phyloP scores from a whole-genome alignment of 2,113 vertebrate genomes.

The Condylura cristata region DNA sequence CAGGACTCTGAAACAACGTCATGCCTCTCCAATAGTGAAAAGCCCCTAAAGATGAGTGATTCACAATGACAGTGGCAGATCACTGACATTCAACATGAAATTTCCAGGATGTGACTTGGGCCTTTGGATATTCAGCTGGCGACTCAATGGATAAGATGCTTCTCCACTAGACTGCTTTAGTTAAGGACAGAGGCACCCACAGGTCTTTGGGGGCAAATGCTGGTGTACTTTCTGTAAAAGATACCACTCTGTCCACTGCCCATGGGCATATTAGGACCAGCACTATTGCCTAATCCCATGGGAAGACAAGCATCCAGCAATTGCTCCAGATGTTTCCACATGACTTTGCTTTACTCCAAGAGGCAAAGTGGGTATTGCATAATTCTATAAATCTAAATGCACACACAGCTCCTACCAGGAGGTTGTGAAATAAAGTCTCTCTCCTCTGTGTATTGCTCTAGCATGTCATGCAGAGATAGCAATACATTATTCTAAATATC shows the following conservation, averaged over 20 bases:
- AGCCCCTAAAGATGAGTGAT: neutral
- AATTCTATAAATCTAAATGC: constrained; percentile 29
- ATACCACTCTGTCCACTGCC: neutral
- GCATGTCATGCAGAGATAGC: neutral
- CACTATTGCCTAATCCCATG: constrained; percentile 45
- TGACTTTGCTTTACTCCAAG: constrained; percentile 46
- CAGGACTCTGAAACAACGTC: neutral
- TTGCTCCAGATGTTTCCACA: constrained; percentile 48
- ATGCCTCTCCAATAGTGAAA: neutral
- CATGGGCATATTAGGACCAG: neutral
- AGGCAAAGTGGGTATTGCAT: constrained; percentile 32
- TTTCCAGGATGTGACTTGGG: neutral
- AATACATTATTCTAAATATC: neutral
- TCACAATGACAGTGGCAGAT: neutral
- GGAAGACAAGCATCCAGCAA: constrained; percentile 52
- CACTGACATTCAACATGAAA: neutral
- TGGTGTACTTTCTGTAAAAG: neutral
- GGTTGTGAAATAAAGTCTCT: neutral
- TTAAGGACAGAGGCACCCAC: neutral
- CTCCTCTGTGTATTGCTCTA: neutral
- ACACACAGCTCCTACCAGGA: neutral
- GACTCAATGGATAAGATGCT: neutral
- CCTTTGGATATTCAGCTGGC: neutral
- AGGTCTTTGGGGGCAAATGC: neutral
- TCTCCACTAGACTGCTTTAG: neutral